These are phyloP conservation scores for Esox lucius DNA, from an alignment of 2,797 vertebrate genomes.

Conservation along the genomic window DNA sequence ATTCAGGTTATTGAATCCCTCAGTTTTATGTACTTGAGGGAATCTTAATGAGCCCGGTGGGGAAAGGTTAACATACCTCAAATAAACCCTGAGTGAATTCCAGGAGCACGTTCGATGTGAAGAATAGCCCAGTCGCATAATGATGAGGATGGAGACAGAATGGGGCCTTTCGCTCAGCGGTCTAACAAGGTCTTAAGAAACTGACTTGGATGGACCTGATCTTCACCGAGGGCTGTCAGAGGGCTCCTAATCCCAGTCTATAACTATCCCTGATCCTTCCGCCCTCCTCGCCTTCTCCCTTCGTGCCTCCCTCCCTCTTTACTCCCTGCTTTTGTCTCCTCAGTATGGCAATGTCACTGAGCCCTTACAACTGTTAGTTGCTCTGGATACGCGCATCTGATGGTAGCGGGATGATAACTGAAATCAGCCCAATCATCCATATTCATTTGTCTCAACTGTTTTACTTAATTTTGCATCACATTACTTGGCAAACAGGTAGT, in stretches of 20 bases:
- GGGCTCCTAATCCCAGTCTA: conserved; percentile 71
- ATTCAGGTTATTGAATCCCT: conserved; percentile 66
- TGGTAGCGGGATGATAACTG: too few species aligned
- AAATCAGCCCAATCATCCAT: too few species aligned
- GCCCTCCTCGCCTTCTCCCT: conserved; percentile 2
- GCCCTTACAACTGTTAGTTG: too few species aligned
- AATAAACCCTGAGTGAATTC: conserved; percentile 73
- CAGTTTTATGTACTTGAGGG: conserved; percentile 17
- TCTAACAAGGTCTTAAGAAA: conserved; percentile 42
- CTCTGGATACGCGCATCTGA: too few species aligned
- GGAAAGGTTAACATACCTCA: conserved; percentile 50
- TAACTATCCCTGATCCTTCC: conserved; percentile 53
- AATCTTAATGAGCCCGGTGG: conserved; percentile 58
- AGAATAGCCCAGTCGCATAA: conserved; percentile 63
- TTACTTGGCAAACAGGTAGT: too few species aligned
- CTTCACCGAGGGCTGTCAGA: conserved; percentile 60
- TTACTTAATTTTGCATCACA: too few species aligned
- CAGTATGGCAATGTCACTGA: too few species aligned
- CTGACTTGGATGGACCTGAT: conserved; percentile 50
- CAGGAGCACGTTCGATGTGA: conserved; percentile 49
- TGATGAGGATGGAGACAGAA: conserved; percentile 43
- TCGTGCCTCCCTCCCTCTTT: background rate
- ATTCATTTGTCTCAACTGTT: too few species aligned
- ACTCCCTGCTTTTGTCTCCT: too few species aligned
- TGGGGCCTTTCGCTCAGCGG: conserved; percentile 18